Evolutionary conservation across 2,797 vertebrate genomes (phyloP), one percentile per base, ranked within the genome.

Genomic region (Knipowitschia caucasica): DNA sequence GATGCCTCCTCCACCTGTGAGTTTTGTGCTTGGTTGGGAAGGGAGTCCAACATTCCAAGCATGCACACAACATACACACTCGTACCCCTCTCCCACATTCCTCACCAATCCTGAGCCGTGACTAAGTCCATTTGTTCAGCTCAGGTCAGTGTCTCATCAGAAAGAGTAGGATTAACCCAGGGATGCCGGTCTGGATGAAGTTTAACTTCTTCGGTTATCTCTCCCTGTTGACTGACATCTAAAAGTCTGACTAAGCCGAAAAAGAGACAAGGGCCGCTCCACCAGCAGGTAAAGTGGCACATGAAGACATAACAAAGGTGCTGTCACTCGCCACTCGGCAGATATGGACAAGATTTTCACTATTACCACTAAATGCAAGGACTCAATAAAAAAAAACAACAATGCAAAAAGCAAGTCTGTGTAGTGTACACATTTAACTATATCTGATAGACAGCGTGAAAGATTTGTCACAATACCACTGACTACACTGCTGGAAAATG

Each of bases 91-190:
- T 81, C 77, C 69, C 55, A 83, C 86, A 91, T 91, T 91, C 90
- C 89, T 77, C 68, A 80, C 78, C 69, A 73, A 78, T 84, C 77
- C 76, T 89, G 85, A 87, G 80, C 86, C 88, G 71, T 89, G 86
- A 90, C 89, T 90, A 88, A 88, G 73, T 86, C 78, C 73, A 86
- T 90, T 91, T 89, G 84, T 88, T 90, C 84, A 78, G 83, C 80
- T 73, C 78, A 80, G 80, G 80, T 89, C 82, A 82, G 78, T 83
- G 85, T 89, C 86, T 80, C 64, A 60, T 75, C 65, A 71, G 60
- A 62, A 46, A 46, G 69, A 33, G 66, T 24, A 11, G 46, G 30
- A 47, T 59, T 53, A 52, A 35, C 23, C 11, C 20, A 53, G 21
- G 23, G 43, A 49, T 44, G 30, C 46, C 17, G 30, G 46, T 20